Evolutionary conservation across 2,888 invertebrate genomes (phyloP), one percentile per base, ranked within the genome.

Genomic region (Mechanitis messenoides): DNA sequence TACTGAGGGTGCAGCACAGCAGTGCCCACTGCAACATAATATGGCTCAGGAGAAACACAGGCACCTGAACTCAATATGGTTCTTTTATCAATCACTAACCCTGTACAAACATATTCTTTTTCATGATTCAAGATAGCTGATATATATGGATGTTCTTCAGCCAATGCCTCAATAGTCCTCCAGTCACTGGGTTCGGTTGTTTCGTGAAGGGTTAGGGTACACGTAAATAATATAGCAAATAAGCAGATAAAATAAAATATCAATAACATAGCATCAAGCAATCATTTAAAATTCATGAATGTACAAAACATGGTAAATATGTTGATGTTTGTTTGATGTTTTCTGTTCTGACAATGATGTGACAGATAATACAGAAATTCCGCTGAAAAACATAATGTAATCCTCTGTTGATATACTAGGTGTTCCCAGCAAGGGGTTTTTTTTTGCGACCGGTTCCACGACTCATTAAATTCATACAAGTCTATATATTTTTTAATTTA

Each of bases 11-110:
- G 65, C 58, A 80, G 64, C 7, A 82, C 65, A 6, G 85, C 82
- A n/a, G 74, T 56, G 53, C 74, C 79, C 3, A 77, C 70, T n/a
- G 75, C 74, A 20, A 83, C 76, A 66, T 70, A 81, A 55, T 62
- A 60, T 3, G 83, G 81, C 9, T 71, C 55, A 6, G 68, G 62
- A 9, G 62, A 64, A 6, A 82, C 65, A 65, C 87, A 87, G 58
- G 62, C 74, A 38, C 84, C 85, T 9, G 85, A 78, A n/a, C 85
- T 85, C n/a, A 87, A 59, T 12, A 85, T 71, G 4, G 79, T 74
- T 11, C 62, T 69, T 62, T 76, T 72, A 65, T 72, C 71, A 57
- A 87, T 77, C 45, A 81, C 33, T 35, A 75, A 74, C 1, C 87
- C 87, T 2, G 84, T 77, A 66, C 87, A 87, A 54, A 75, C 68